phyloP scores from a whole-genome alignment of 2,888 invertebrate genomes.

The Brassicogethes aeneus region DNA sequence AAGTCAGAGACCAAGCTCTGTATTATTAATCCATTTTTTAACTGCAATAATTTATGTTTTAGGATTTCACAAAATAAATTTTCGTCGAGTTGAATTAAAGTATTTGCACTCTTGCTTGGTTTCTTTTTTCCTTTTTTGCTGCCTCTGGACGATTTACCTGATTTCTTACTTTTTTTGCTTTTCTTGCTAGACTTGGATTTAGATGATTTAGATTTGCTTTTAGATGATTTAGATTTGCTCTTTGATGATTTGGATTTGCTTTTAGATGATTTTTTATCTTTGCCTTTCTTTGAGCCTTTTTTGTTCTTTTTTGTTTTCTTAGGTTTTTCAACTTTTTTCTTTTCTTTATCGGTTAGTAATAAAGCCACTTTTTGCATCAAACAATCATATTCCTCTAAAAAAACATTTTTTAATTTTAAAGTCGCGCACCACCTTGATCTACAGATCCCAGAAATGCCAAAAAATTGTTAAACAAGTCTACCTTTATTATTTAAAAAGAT shows the following conservation, averaged over 20 bases:
- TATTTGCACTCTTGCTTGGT: constrained; percentile 15
- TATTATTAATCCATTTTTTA: constrained; percentile 23
- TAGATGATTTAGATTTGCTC: constrained; percentile 5
- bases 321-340: too few species aligned
- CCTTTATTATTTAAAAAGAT: too few species aligned
- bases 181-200: constrained; percentile 8
- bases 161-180: constrained; percentile 7
- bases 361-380: constrained; percentile 25
- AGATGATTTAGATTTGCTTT: constrained; percentile 7
- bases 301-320: too few species aligned
- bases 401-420: constrained; percentile 6
- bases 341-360: constrained; percentile 12
- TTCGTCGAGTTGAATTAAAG: constrained; percentile 26
- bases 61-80: constrained; percentile 25
- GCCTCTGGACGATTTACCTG: constrained; percentile 10
- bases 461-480: too few species aligned
- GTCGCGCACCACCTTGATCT: not conserved
- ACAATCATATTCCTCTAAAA: constrained; percentile 26
- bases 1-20: constrained; percentile 33
- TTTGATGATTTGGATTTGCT: constrained; percentile 7
- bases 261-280: too few species aligned
- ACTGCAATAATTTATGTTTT: constrained; percentile 15
- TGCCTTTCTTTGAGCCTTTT: too few species aligned
- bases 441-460: too few species aligned
- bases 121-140: constrained; percentile 13